phyloP scores from a whole-genome alignment of 2,888 invertebrate species.

The Habrosyne pyritoides region DNA sequence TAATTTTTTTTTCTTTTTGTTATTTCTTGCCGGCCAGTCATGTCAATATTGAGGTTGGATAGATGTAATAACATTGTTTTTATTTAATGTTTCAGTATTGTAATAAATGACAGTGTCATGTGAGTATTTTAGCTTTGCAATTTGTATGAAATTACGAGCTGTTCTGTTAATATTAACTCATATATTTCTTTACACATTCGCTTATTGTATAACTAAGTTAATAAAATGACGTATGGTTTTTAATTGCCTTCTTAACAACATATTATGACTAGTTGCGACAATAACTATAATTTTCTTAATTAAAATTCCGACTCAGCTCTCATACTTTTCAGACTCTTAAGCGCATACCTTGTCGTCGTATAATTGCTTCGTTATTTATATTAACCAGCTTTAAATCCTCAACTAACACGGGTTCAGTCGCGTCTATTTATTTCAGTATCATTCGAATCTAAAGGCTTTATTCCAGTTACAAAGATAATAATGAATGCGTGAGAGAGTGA shows the following conservation, averaged over 20 bases:
- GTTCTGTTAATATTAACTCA: no score
- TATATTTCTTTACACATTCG: not conserved
- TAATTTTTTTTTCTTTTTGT: no score
- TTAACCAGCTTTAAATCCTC: not conserved
- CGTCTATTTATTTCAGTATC: not conserved
- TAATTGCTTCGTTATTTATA: slow-evolving; percentile 9
- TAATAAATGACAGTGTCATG: no score
- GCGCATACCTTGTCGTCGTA: not conserved
- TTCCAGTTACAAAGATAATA: not conserved
- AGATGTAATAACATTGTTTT: no score
- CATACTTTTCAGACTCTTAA: not conserved
- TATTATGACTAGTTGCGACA: not conserved
- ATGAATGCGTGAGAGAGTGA: no score
- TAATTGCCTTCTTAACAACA: not conserved
- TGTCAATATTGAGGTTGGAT: no score
- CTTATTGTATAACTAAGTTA: not conserved
- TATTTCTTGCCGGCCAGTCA: no score
- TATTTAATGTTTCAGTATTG: no score
- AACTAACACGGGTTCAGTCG: not conserved
- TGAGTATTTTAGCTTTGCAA: no score
- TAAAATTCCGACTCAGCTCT: not conserved
- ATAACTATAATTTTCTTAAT: not conserved
- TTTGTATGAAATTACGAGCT: no score
- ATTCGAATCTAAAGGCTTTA: not conserved
- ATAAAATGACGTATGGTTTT: not conserved